These are phyloP conservation scores for Gymnoscopelus microlampas DNA, from an alignment of 2,797 vertebrate species.

Conservation along the genomic window DNA sequence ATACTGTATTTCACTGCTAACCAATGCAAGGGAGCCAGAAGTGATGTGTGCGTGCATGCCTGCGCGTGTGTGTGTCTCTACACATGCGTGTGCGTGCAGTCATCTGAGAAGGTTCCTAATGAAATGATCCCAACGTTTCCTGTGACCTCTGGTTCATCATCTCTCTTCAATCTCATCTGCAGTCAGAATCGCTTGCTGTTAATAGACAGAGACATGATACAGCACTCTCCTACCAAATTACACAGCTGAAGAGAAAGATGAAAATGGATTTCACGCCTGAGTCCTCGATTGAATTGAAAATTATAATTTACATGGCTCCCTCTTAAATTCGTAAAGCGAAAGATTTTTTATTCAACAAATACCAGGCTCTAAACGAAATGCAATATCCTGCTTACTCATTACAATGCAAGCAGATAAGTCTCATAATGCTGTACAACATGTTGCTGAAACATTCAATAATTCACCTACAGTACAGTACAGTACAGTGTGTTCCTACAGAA, in stretches of 20 bases:
- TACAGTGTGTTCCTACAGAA: too few relatives aligned
- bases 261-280: conserved; percentile 66
- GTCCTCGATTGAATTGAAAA: conserved; percentile 53
- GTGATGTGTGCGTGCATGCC: background rate
- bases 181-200: conserved; percentile 45
- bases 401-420: conserved; percentile 19
- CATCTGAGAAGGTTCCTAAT: conserved; percentile 25
- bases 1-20: too few relatives aligned
- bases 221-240: conserved; percentile 43
- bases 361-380: conserved; percentile 40
- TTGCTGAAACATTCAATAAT: too few relatives aligned
- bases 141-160: conserved; percentile 31
- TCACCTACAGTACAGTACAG: background rate
- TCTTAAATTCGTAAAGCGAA: conserved; percentile 60
- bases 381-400: conserved; percentile 36
- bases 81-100: conserved; percentile 18
- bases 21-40: too few relatives aligned
- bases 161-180: conserved; percentile 47
- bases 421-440: conserved; percentile 2
- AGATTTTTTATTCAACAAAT: conserved; percentile 64
- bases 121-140: conserved; percentile 24
- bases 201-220: conserved; percentile 51
- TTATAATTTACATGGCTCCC: conserved; percentile 58
- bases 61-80: conserved; percentile 9
- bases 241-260: conserved; percentile 39